A percentile compares a stretch with the other conserved stretches of the same genome.
phyloP scores from a whole-genome alignment of 2,888 invertebrate species.

The Agrochola circellaris region DNA sequence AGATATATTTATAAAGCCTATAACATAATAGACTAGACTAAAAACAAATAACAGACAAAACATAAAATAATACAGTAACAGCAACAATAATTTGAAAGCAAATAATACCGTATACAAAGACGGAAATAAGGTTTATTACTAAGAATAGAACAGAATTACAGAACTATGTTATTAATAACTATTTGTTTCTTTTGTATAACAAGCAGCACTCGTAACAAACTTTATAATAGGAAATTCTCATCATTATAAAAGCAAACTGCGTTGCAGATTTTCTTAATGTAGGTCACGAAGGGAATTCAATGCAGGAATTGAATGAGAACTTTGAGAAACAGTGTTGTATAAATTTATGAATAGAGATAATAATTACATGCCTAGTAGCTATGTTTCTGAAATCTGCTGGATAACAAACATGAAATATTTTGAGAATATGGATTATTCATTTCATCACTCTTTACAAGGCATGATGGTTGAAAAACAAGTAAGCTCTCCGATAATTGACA shows the following conservation, averaged over 20 bases:
- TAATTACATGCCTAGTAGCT: not conserved
- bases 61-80: not conserved
- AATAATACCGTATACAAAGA: not conserved
- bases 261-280: conserved; percentile 27
- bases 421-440: too few relatives aligned
- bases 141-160: not conserved
- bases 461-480: not conserved
- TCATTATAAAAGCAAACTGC: conserved; percentile 13
- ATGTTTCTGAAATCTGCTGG: not conserved
- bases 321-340: conserved; percentile 31
- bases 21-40: not conserved
- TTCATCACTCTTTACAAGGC: not conserved
- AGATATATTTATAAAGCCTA: not conserved
- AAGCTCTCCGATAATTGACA: not conserved
- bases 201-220: conserved; percentile 19
- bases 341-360: not conserved
- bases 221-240: conserved; percentile 37
- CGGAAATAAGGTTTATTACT: not conserved
- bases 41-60: not conserved
- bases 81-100: not conserved
- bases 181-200: conserved; percentile 10
- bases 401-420: not conserved
- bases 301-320: conserved; percentile 6
- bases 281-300: conserved; percentile 34
- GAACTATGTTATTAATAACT: conserved; percentile 8